These are phyloP conservation scores for Agonopterix subpropinquella DNA, from an alignment of 2,888 invertebrate species.

Conservation along the genomic window DNA sequence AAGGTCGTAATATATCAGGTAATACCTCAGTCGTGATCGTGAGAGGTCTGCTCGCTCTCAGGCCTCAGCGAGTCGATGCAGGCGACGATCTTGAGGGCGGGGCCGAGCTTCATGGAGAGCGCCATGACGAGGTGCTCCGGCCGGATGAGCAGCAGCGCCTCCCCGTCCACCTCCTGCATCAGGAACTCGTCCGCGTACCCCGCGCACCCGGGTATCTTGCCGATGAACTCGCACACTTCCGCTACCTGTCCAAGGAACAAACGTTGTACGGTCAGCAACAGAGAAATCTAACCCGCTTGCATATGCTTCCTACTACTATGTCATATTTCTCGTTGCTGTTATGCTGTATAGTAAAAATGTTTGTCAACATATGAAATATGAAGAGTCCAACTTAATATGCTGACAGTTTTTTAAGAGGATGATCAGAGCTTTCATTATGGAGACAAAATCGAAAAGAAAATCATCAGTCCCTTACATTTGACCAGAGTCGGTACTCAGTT, in stretches of 20 bases:
- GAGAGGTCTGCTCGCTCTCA: constrained; percentile 61
- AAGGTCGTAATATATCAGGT: too few relatives aligned
- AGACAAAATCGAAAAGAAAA: too few relatives aligned
- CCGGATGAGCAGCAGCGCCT: constrained; percentile 92
- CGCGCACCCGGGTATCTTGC: constrained; percentile 91
- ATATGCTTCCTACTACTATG: too few relatives aligned
- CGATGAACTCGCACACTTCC: constrained; percentile 93
- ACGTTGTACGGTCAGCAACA: too few relatives aligned
- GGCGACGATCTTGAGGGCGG: constrained; percentile 96
- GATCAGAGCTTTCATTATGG: too few relatives aligned
- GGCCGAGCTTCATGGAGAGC: constrained; percentile 96
- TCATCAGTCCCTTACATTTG: too few relatives aligned
- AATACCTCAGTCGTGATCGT: constrained; percentile 52
- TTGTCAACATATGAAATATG: too few relatives aligned
- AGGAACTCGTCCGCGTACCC: constrained; percentile 96
- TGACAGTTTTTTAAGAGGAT: too few relatives aligned
- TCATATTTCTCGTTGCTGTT: too few relatives aligned
- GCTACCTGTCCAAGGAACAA: constrained; percentile 75
- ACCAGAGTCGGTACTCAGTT: too few relatives aligned
- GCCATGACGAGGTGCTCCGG: constrained; percentile 96
- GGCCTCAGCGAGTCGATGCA: constrained; percentile 90
- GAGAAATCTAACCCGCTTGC: not conserved
- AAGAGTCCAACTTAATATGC: too few relatives aligned
- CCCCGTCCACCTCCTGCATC: constrained; percentile 97
- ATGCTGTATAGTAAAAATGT: too few relatives aligned